Evolutionary conservation across 2,113 vertebrate species (phyloP).

Genomic region (Ciconia stormi): DNA sequence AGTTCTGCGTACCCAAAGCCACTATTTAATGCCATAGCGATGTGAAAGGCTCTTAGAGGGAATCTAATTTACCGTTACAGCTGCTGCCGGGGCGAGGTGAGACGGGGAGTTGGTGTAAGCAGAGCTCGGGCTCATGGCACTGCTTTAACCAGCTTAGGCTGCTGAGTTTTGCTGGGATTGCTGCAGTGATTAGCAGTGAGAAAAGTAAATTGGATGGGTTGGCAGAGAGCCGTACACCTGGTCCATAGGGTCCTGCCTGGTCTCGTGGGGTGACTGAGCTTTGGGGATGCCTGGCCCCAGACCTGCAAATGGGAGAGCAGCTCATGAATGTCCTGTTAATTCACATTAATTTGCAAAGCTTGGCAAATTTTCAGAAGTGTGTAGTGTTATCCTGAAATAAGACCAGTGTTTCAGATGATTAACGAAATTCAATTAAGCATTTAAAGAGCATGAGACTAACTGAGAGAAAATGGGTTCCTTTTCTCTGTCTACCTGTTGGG

Average conservation of each 20-base stretch:
- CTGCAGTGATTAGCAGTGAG: not conserved
- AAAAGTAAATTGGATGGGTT: fast-evolving
- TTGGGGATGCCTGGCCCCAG: not conserved
- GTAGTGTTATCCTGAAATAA: not conserved
- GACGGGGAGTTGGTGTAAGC: fast-evolving
- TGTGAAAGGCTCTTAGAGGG: not conserved
- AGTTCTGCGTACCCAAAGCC: not conserved
- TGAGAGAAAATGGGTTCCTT: not conserved
- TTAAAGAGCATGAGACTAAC: not conserved
- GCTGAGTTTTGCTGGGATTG: not conserved
- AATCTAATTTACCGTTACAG: not conserved
- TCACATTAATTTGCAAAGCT: not conserved
- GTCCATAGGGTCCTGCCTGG: not conserved
- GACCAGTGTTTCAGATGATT: not conserved
- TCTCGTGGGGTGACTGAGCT: fast-evolving
- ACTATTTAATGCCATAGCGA: not conserved
- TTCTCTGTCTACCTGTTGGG: not conserved
- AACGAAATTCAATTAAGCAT: not conserved
- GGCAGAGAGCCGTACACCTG: fast-evolving
- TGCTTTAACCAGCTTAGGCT: not conserved
- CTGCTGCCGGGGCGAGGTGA: not conserved
- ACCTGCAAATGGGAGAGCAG: not conserved
- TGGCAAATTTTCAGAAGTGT: not conserved
- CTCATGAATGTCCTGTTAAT: not conserved
- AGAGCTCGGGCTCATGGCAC: fast-evolving